A percentile compares a stretch with the other conserved stretches of the same genome.
Conservation (phyloP, 2,113 vertebrate genomes). For the Diphyllodes magnificus region DNA sequence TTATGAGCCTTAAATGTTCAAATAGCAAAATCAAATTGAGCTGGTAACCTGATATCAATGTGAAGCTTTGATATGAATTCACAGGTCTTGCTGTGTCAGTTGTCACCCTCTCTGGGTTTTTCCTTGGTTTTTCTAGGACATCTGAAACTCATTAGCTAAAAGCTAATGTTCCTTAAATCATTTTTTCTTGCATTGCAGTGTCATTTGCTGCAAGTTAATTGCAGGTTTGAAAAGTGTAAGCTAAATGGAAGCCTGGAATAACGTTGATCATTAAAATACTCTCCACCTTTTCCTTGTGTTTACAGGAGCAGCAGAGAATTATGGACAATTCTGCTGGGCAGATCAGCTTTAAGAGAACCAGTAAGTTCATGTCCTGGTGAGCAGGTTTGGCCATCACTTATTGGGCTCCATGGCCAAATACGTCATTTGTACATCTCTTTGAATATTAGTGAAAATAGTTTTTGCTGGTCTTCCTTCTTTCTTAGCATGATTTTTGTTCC, state of each 20-base stretch:
- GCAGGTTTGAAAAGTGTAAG: neutral
- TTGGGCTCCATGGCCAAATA: neutral
- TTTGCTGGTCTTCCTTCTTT: neutral
- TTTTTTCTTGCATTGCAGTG: neutral
- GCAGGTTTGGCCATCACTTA: neutral
- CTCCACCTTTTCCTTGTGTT: neutral
- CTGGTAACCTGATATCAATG: neutral
- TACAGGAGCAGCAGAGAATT: slow-evolving; percentile 91
- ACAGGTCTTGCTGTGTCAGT: neutral
- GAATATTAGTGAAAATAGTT: neutral
- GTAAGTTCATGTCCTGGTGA: slow-evolving; percentile 71
- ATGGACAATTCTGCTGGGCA: slow-evolving; percentile 93
- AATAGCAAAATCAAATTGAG: neutral
- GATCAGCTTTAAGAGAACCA: slow-evolving; percentile 89
- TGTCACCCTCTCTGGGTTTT: neutral
- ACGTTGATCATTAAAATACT: neutral
- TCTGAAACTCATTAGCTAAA: neutral
- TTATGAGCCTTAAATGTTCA: neutral
- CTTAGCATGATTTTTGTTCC: neutral
- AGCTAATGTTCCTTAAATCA: neutral
- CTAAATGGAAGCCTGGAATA: neutral
- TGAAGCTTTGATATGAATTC: neutral
- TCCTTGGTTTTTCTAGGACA: neutral
- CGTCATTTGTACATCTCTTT: neutral
- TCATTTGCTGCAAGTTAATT: neutral